phyloP scores from a whole-genome alignment of 2,797 vertebrate genomes.

The Microtus obscurus region DNA sequence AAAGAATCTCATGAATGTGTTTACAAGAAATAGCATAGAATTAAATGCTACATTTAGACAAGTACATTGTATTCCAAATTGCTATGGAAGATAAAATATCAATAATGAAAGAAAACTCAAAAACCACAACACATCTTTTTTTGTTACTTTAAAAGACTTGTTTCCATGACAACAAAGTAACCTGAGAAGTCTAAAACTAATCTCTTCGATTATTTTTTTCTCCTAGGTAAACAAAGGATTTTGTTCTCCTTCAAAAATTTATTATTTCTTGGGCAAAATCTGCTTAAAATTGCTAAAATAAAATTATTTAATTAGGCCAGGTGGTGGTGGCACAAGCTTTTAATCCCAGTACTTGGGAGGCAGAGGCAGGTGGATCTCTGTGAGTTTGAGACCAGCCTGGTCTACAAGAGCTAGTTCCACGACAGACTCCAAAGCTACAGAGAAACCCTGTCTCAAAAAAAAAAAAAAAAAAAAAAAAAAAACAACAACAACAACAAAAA shows the following conservation, averaged over 20 bases:
- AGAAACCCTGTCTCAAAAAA: too few relatives aligned
- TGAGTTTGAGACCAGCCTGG: too few relatives aligned
- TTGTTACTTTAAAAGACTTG: constrained; percentile 81
- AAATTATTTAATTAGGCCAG: not conserved
- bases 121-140: constrained; percentile 60
- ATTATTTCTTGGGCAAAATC: constrained; percentile 72
- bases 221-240: constrained; percentile 60
- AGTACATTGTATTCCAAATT: constrained; percentile 21
- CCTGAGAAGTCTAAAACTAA: constrained; percentile 69
- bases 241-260: constrained; percentile 74
- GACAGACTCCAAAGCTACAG: too few relatives aligned
- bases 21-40: constrained; percentile 29
- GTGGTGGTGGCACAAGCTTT: too few relatives aligned
- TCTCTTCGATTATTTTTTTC: constrained; percentile 72
- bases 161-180: constrained; percentile 83
- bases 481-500: too few relatives aligned
- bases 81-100: constrained; percentile 26
- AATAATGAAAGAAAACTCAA: constrained; percentile 67
- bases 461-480: too few relatives aligned
- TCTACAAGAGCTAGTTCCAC: too few relatives aligned
- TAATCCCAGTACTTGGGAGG: too few relatives aligned
- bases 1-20: not conserved
- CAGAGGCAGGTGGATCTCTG: too few relatives aligned
- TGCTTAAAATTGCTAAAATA: constrained; percentile 80
- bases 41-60: constrained; percentile 54